Evolutionary conservation across 2,113 vertebrate genomes (phyloP), one percentile per base, ranked within the genome.

Genomic region (Mellivora capensis): DNA sequence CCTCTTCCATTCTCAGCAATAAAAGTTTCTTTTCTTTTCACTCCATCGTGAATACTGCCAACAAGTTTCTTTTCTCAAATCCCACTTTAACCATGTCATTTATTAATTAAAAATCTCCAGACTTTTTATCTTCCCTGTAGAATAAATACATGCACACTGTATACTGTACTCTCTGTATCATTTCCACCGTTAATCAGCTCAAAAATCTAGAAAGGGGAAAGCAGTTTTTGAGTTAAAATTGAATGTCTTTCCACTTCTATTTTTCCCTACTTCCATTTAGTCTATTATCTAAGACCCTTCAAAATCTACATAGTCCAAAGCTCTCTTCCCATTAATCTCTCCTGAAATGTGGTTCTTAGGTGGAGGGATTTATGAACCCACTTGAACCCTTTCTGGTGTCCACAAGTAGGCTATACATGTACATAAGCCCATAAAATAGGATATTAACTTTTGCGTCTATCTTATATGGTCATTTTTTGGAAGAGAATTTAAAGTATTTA

Each of bases 71-170:
- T 77, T 79, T 71, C 81, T 81, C 61, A 79, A 80, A 97, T 86
- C 31, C 39, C 62, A 54, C 84, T 88, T 94, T 80, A 91, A 54
- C 49, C 49, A 85, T 52, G 25, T 42, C 93, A 72, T 81, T 84
- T 69, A 49, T 85, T 88, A 84, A 87, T 72, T 37, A 96, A 69
- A 97, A 90, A 64, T 52, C 59, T 86, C 67, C n/a, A 74, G 25
- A 15, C 6, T 79, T 23, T 61, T 62, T 76, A 88, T 62, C 79
- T 96, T 90, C 61, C 9, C 27, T 76, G 6, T 54, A 54, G 47
- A 39, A 44, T 59, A 87, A 93, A 94, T 29, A 57, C 0, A 54
- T 14, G 14, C 2, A 25, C 4, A 8, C n/a, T 62, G 3, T 21
- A 39, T 4, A 49, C 3, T 39, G 21, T 14, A 37, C 34, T 57